A percentile compares a stretch with the other conserved stretches of the same genome.
Evolutionary conservation across 2,888 invertebrate genomes (phyloP).

Genomic region (Strigamia maritima): DNA sequence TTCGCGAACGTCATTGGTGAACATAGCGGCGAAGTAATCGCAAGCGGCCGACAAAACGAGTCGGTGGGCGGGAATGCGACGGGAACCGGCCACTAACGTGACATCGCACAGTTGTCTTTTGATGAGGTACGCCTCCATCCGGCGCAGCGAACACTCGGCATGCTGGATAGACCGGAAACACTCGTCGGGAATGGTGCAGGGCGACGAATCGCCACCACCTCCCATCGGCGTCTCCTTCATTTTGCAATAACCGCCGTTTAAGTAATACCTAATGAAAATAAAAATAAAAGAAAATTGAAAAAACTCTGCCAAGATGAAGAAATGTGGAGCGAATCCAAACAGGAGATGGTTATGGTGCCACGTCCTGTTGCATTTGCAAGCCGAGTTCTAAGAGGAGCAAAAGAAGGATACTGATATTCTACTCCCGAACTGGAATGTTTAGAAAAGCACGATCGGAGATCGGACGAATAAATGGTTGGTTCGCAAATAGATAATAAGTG

Average conservation of each 20-base stretch:
- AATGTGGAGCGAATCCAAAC: no score
- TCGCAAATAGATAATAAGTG: no score
- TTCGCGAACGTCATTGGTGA: conserved; percentile 81
- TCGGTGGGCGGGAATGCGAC: conserved; percentile 74
- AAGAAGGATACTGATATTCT: no score
- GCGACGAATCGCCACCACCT: conserved; percentile 38
- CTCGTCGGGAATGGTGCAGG: conserved; percentile 46
- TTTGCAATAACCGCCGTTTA: conserved; percentile 39
- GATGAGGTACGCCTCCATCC: conserved; percentile 77
- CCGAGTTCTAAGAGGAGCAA: no score
- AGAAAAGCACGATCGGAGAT: no score
- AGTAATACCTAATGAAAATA: conserved; percentile 38
- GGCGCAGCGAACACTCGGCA: conserved; percentile 74
- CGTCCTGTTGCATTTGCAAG: no score
- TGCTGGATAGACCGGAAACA: conserved; percentile 59
- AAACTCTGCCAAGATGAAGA: not conserved
- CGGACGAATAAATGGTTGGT: no score
- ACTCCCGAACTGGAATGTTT: no score
- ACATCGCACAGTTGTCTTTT: conserved; percentile 84
- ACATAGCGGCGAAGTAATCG: conserved; percentile 95
- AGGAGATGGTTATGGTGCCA: not conserved
- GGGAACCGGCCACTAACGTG: conserved; percentile 70
- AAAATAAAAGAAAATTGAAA: conserved; percentile 29
- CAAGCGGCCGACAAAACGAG: conserved; percentile 86
- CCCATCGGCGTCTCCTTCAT: conserved; percentile 38